These are phyloP conservation scores for Montipora sp. DNA, from an alignment of 64 coral and sea anemone genomes.

Conservation along the genomic window DNA sequence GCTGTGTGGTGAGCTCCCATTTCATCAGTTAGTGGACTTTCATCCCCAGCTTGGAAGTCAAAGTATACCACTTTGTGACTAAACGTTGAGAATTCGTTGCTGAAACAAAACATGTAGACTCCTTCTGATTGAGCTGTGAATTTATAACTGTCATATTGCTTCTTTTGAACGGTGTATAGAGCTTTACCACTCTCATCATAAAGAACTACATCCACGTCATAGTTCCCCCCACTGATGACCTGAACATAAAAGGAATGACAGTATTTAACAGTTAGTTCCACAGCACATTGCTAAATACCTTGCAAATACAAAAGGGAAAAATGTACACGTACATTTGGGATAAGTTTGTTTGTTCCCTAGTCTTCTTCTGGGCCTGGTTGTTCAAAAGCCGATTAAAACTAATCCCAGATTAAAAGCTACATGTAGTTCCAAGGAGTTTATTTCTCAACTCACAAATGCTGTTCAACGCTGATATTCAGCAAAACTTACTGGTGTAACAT, in stretches of 20 bases:
- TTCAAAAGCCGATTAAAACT: no score
- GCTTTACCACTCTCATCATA: conserved; percentile 81
- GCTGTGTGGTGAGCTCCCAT: conserved; percentile 92
- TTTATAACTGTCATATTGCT: conserved; percentile 94
- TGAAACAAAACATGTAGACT: conserved; percentile 98
- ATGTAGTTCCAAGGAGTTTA: no score
- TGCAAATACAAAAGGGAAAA: no score
- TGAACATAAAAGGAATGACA: conserved; percentile 11
- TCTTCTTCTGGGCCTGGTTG: no score
- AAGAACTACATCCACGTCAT: conserved; percentile 95
- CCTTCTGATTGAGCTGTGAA: conserved; percentile 82
- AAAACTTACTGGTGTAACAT: no score
- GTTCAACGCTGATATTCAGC: no score
- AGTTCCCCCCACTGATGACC: conserved; percentile 98
- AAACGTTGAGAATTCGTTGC: conserved; percentile 99
- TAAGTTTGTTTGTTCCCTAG: no score
- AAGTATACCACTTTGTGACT: conserved; percentile 99
- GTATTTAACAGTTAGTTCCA: no score
- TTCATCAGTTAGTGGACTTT: conserved; percentile 71
- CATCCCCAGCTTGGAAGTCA: conserved; percentile 95
- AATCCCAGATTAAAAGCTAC: no score
- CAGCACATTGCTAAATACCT: no score
- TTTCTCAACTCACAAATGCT: no score
- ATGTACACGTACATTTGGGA: no score
- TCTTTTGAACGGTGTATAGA: conserved; percentile 92